Conservation (phyloP, 2,113 vertebrate species). For the Pontoporia blainvillei region DNA sequence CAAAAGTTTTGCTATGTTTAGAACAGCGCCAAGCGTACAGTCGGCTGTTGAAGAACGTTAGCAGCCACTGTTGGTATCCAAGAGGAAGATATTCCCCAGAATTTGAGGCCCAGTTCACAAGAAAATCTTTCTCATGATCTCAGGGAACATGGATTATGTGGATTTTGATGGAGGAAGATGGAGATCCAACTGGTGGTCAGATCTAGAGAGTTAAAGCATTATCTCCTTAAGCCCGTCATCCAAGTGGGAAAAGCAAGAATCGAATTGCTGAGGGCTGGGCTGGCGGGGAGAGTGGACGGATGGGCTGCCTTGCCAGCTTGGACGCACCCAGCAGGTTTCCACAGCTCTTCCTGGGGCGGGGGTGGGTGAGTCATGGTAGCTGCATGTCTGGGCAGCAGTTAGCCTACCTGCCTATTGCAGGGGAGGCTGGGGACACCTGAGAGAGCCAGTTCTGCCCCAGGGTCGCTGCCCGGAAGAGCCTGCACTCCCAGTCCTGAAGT, state of each 20-base stretch:
- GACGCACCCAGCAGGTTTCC: background rate
- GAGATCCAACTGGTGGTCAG: background rate
- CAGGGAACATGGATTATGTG: background rate
- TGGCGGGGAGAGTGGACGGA: background rate
- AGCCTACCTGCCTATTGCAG: background rate
- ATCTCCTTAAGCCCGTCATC: background rate
- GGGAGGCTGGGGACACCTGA: background rate
- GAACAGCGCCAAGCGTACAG: background rate
- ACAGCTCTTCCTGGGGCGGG: background rate
- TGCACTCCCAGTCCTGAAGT: background rate
- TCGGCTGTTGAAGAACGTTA: background rate
- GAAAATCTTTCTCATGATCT: background rate
- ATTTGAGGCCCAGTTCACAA: background rate
- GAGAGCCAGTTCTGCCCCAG: background rate
- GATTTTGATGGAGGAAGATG: background rate
- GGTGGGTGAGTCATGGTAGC: background rate
- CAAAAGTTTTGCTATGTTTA: background rate
- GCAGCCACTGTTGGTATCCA: background rate
- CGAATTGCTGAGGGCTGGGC: background rate
- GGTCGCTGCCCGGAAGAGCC: background rate
- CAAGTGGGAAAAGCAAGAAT: background rate
- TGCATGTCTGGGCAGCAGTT: background rate
- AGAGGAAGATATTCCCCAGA: background rate
- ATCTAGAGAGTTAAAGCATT: background rate
- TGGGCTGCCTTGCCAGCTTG: background rate